These are phyloP conservation scores for Drosophila suzukii DNA, from an alignment of 1,140 invertebrate genomes.

Conservation along the genomic window DNA sequence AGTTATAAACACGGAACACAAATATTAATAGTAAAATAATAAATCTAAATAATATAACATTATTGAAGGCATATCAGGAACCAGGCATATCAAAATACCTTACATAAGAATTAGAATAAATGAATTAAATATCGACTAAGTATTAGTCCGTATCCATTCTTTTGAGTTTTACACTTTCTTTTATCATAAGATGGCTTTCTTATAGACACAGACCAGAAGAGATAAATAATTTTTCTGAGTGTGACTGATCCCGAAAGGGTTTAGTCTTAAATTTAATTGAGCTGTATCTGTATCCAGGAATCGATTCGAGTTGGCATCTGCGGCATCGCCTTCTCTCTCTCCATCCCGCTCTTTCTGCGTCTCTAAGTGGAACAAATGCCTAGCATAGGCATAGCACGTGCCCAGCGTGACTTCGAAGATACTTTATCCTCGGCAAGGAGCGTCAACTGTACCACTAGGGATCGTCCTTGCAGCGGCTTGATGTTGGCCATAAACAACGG, in stretches of 20 bases:
- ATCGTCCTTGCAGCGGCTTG: slow-evolving; percentile 37
- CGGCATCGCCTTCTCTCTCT: slow-evolving; percentile 8
- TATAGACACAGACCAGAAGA: neutral
- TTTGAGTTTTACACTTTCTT: too few species aligned
- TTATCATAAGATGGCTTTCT: too few species aligned
- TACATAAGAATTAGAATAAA: too few species aligned
- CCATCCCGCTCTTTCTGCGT: neutral
- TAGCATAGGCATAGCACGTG: slow-evolving; percentile 33
- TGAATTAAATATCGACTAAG: too few species aligned
- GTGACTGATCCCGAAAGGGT: slow-evolving; percentile 20
- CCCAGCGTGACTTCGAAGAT: slow-evolving; percentile 37
- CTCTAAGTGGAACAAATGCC: slow-evolving; percentile 44
- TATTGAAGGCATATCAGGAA: too few species aligned
- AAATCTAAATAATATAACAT: too few species aligned
- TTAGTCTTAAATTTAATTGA: slow-evolving; percentile 44
- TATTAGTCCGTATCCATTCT: too few species aligned
- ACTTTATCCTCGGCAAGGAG: slow-evolving; percentile 12
- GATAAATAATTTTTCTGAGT: neutral
- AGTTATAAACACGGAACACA: too few species aligned
- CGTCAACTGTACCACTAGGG: slow-evolving; percentile 29
- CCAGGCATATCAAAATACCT: too few species aligned
- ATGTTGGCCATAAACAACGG: slow-evolving; percentile 30
- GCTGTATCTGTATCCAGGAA: slow-evolving; percentile 32
- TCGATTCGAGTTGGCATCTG: slow-evolving; percentile 43
- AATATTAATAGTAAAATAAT: too few species aligned